Evolutionary conservation across 2,113 vertebrate genomes (phyloP).

Genomic region (Lanius ludovicianus): DNA sequence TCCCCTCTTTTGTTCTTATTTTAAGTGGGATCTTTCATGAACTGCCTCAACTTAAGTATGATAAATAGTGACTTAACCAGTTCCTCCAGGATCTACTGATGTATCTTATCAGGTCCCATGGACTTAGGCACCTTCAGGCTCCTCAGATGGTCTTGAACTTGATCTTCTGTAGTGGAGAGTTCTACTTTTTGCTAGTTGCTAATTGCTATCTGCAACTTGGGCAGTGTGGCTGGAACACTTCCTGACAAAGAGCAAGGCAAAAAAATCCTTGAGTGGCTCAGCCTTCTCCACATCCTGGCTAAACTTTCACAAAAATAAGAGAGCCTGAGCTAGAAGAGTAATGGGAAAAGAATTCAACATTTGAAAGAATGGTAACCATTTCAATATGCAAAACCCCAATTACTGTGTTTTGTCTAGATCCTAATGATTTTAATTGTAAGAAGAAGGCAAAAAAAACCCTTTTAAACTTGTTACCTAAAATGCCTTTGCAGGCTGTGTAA

Average conservation of each 20-base stretch:
- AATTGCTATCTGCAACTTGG: neutral
- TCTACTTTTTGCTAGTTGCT: neutral
- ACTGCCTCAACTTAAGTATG: too few species aligned
- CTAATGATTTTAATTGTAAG: neutral
- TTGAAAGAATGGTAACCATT: neutral
- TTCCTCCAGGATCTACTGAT: neutral
- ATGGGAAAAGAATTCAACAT: neutral
- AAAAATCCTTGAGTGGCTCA: neutral
- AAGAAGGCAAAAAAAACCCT: neutral
- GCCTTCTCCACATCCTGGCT: neutral
- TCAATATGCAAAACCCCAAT: neutral
- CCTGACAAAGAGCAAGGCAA: neutral
- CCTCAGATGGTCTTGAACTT: neutral
- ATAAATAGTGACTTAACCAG: neutral
- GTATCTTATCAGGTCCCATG: too few species aligned
- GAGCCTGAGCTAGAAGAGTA: neutral
- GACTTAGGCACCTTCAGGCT: neutral
- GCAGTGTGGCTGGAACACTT: neutral
- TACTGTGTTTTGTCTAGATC: neutral
- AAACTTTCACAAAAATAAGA: neutral
- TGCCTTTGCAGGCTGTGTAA: neutral
- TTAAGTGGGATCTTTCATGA: neutral
- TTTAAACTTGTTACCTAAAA: neutral
- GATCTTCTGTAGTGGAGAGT: neutral
- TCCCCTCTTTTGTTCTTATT: neutral